Evolutionary conservation across 2,113 vertebrate species (phyloP).

Genomic region (Isurus oxyrinchus): DNA sequence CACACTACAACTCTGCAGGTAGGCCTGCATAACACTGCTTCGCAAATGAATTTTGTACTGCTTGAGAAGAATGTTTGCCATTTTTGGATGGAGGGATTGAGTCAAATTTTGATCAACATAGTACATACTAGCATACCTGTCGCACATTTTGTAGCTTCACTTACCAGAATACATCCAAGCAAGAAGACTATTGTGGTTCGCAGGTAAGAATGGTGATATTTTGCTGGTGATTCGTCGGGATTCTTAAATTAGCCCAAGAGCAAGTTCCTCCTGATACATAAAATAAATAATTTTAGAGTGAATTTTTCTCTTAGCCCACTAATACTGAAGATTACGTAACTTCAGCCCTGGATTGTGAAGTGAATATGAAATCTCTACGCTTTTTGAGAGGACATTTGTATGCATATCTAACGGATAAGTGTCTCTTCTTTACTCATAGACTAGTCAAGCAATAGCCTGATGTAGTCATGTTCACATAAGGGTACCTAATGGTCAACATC

Average conservation of each 20-base stretch:
- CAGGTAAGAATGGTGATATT: conserved; percentile 67
- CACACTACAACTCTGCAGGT: no score
- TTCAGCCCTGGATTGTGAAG: background rate
- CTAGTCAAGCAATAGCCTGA: no score
- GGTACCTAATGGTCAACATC: no score
- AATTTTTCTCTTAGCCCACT: background rate
- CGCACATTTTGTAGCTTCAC: conserved; percentile 32
- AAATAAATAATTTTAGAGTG: conserved; percentile 41
- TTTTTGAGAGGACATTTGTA: background rate
- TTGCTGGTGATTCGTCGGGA: conserved; percentile 45
- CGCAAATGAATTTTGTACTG: no score
- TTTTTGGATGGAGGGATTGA: background rate
- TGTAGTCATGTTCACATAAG: no score
- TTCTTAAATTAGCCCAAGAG: conserved; percentile 68
- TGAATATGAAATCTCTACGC: background rate
- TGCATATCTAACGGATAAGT: no score
- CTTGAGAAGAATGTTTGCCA: background rate
- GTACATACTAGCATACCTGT: background rate
- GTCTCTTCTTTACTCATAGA: no score
- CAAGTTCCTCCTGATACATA: conserved; percentile 77
- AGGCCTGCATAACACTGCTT: no score
- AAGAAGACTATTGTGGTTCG: conserved; percentile 60
- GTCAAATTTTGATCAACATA: background rate
- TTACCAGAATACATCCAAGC: conserved; percentile 70
- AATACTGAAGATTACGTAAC: background rate